Evolutionary conservation across 2,888 invertebrate genomes (phyloP).

Genomic region (Rhagonycha lutea): DNA sequence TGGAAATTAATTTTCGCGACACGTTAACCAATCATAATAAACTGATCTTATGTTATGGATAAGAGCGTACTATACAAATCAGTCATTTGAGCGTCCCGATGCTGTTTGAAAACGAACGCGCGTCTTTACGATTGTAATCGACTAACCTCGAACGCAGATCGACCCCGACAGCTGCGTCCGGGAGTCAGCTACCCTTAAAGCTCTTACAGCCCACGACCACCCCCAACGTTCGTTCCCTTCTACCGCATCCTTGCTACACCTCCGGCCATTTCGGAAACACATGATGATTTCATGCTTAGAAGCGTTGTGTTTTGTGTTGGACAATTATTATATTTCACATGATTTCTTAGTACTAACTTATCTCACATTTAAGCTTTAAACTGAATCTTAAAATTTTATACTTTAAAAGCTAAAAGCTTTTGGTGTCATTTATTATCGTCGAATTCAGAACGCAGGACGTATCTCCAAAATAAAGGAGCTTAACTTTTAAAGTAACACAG

Average conservation of each 20-base stretch:
- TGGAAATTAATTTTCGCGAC: slow-evolving; percentile 9
- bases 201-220: slow-evolving; percentile 21
- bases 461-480: not conserved
- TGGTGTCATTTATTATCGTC: not conserved
- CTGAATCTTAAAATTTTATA: not conserved
- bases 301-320: slow-evolving; percentile 17
- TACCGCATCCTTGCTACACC: slow-evolving; percentile 26
- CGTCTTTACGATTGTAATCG: slow-evolving; percentile 31
- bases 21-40: slow-evolving; percentile 22
- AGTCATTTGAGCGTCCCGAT: slow-evolving; percentile 32
- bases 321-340: not conserved
- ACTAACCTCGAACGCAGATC: slow-evolving; percentile 30
- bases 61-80: slow-evolving; percentile 28
- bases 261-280: slow-evolving; percentile 28
- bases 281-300: slow-evolving; percentile 27
- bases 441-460: not conserved
- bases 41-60: slow-evolving; percentile 24
- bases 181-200: slow-evolving; percentile 31
- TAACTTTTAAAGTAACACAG: not conserved
- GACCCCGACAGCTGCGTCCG: slow-evolving; percentile 37
- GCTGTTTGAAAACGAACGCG: slow-evolving; percentile 31
- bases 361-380: not conserved
- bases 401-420: not conserved
- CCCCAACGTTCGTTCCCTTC: slow-evolving; percentile 19
- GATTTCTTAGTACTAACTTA: not conserved